A percentile compares a stretch with the other conserved stretches of the same genome.
phyloP scores from a whole-genome alignment of 2,113 vertebrate genomes.

The Hiodon tergisus region DNA sequence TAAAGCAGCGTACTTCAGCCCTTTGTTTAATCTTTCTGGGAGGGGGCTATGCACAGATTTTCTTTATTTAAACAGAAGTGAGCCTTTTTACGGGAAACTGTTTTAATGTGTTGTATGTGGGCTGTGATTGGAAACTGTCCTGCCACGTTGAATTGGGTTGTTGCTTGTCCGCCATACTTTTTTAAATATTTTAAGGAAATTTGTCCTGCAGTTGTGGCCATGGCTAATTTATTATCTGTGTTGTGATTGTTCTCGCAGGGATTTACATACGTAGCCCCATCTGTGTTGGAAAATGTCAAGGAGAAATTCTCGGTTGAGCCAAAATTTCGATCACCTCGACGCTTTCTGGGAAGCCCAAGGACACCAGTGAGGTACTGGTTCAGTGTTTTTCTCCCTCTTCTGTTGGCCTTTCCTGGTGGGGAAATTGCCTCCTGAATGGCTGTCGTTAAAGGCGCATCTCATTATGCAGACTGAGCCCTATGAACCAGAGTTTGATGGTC shows the following conservation, averaged over 20 bases:
- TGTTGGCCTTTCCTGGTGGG: background rate
- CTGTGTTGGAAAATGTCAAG: conserved; percentile 96
- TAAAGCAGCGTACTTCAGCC: conserved; percentile 47
- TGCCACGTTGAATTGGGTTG: conserved; percentile 47
- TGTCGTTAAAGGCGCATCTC: too few species aligned
- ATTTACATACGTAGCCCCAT: conserved; percentile 98
- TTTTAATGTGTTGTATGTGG: conserved; percentile 53
- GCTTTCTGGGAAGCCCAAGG: conserved; percentile 92
- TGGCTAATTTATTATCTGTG: conserved; percentile 19
- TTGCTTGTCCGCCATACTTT: conserved; percentile 49
- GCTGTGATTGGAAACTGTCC: conserved; percentile 51
- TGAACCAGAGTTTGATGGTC: too few species aligned
- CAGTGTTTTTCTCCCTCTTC: background rate
- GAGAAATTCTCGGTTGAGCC: conserved; percentile 97
- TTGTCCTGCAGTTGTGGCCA: conserved; percentile 21
- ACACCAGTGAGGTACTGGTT: conserved; percentile 87
- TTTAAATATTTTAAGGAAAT: conserved; percentile 18
- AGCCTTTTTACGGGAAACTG: conserved; percentile 46
- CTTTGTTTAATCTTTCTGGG: background rate
- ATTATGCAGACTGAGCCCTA: too few species aligned
- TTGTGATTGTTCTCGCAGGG: conserved; percentile 61
- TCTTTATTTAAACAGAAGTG: conserved; percentile 19
- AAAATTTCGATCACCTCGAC: conserved; percentile 93
- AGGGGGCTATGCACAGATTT: background rate
- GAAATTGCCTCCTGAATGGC: too few species aligned